Conservation (phyloP, 2,113 vertebrate species). For the Apodemus sylvaticus region DNA sequence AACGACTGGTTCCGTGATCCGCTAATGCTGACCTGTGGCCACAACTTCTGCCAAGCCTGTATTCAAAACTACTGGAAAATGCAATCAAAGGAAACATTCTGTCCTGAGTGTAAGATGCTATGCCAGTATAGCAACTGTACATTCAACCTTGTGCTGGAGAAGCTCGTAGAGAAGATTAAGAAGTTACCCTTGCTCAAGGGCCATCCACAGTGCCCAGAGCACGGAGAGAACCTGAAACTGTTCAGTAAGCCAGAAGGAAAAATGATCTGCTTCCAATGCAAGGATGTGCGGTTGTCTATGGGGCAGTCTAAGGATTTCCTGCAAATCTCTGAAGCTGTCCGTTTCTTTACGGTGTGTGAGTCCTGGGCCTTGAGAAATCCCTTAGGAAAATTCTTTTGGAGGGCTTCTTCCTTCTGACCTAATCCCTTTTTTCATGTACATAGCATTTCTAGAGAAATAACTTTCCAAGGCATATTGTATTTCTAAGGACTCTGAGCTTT, state of each 20-base stretch:
- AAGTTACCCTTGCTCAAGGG: conserved; percentile 57
- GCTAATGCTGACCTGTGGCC: conserved; percentile 76
- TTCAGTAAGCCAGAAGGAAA: conserved; percentile 77
- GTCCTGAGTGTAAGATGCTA: conserved; percentile 76
- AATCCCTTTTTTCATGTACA: not conserved
- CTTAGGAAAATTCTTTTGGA: conserved; percentile 24
- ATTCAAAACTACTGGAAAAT: conserved; percentile 68
- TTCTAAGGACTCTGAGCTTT: conserved; percentile 50
- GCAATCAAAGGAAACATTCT: conserved; percentile 58
- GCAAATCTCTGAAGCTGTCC: conserved; percentile 78
- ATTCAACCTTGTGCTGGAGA: conserved; percentile 76
- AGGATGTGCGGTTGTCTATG: conserved; percentile 68
- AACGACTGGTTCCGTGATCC: conserved; percentile 58
- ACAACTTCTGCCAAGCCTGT: conserved; percentile 82
- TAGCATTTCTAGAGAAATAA: conserved; percentile 36
- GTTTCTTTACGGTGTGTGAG: conserved; percentile 74
- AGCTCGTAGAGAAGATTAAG: conserved; percentile 78
- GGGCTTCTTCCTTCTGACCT: not conserved
- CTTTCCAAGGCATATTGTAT: not conserved
- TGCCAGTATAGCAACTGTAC: conserved; percentile 72
- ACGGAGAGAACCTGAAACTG: conserved; percentile 79
- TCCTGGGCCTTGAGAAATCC: not conserved
- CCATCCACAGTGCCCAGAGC: conserved; percentile 77
- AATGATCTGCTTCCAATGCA: conserved; percentile 81
- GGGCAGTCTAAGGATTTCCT: conserved; percentile 78